Conservation (phyloP, 2,888 invertebrate species). For the Proisotoma minuta region DNA sequence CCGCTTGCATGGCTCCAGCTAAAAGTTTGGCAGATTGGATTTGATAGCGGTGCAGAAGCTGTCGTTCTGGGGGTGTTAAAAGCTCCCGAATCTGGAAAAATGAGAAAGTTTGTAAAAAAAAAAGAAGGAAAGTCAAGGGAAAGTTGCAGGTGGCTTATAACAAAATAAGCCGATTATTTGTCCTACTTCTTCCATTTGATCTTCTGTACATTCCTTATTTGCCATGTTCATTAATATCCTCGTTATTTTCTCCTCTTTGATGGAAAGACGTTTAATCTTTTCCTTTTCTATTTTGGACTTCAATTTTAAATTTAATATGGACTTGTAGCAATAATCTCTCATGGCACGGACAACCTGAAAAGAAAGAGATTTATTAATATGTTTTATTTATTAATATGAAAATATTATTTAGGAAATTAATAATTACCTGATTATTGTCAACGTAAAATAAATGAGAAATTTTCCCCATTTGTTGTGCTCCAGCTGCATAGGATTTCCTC, state of each 20-base stretch:
- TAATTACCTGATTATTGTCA: constrained; percentile 59
- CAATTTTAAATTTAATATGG: constrained; percentile 64
- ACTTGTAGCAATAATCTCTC: constrained; percentile 66
- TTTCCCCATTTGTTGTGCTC: constrained; percentile 73
- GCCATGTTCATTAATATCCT: constrained; percentile 74
- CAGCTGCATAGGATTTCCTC: constrained; percentile 63
- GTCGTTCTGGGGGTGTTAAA: constrained; percentile 77
- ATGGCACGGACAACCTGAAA: constrained; percentile 63
- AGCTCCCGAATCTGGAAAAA: constrained; percentile 69
- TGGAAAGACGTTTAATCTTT: constrained; percentile 72
- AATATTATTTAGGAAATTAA: background rate
- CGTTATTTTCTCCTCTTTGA: constrained; percentile 80
- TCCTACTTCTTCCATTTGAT: constrained; percentile 72
- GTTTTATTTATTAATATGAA: background rate
- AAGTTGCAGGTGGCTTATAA: no score
- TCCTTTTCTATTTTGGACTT: constrained; percentile 62
- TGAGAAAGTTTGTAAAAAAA: background rate
- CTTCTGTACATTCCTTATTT: constrained; percentile 69
- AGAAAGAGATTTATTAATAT: constrained; percentile 10
- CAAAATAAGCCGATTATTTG: no score
- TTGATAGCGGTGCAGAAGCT: constrained; percentile 69
- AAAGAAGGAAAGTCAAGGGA: no score
- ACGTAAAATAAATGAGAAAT: constrained; percentile 73
- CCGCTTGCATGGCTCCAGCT: constrained; percentile 71
- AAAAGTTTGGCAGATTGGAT: constrained; percentile 70